Conservation (phyloP, 2,113 vertebrate genomes). For the Cynoglossus semilaevis region DNA sequence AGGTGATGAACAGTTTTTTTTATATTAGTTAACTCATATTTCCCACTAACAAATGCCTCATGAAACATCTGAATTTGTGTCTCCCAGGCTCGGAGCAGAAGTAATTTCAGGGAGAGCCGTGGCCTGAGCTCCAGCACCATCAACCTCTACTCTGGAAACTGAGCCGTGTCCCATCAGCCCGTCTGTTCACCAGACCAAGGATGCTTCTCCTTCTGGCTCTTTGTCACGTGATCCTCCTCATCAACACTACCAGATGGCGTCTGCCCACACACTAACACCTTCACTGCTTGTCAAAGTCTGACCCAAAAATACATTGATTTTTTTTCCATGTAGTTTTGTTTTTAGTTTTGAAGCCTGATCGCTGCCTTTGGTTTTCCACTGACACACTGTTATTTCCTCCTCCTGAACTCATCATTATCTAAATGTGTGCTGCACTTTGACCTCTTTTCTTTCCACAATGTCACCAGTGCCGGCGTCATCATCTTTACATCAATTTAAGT, state of each 20-base stretch:
- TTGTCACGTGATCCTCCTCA: not conserved
- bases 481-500: constrained; percentile 12
- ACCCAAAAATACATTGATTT: constrained; percentile 40
- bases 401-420: not conserved
- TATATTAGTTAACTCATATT: too few relatives aligned
- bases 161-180: constrained; percentile 12
- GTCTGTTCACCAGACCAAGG: constrained; percentile 13
- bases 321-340: not conserved
- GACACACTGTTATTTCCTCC: not conserved
- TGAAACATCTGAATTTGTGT: not conserved
- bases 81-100: constrained; percentile 49
- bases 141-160: constrained; percentile 74
- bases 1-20: constrained; percentile 75
- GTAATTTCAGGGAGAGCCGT: constrained; percentile 64
- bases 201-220: constrained; percentile 1
- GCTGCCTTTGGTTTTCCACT: constrained; percentile 1
- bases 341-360: constrained; percentile 2
- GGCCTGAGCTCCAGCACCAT: constrained; percentile 81
- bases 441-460: constrained; percentile 24
- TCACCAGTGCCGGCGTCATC: constrained; percentile 8
- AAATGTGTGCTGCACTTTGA: constrained; percentile 34
- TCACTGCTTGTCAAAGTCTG: not conserved
- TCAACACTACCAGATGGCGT: constrained; percentile 11
- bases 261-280: not conserved
- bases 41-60: too few relatives aligned